A percentile compares a stretch with the other conserved stretches of the same genome.
Conservation (phyloP, 2,888 invertebrate genomes). For the Azorinus chamasolen region DNA sequence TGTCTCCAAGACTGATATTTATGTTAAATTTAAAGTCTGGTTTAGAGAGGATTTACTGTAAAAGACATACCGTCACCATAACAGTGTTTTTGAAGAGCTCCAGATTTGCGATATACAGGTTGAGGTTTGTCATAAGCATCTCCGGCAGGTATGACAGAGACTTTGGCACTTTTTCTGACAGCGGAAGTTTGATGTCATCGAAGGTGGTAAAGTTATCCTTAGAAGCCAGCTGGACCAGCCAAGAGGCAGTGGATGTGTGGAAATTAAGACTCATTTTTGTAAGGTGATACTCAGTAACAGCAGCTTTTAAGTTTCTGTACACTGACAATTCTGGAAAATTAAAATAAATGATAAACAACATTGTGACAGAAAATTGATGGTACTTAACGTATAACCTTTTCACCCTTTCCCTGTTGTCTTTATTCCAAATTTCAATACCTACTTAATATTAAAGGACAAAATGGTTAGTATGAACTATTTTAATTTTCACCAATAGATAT, state of each 20-base stretch:
- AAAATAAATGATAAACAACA: too few species aligned
- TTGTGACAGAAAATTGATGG: too few species aligned
- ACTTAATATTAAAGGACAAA: too few species aligned
- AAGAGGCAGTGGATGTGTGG: constrained; percentile 93
- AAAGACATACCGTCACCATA: constrained; percentile 34
- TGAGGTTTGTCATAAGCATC: constrained; percentile 94
- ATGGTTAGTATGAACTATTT: too few species aligned
- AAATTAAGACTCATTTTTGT: constrained; percentile 91
- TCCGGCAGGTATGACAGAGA: constrained; percentile 92
- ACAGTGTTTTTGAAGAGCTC: constrained; percentile 79
- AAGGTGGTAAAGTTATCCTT: constrained; percentile 70
- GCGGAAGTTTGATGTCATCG: constrained; percentile 81
- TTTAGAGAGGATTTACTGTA: too few species aligned
- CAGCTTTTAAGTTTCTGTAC: constrained; percentile 87
- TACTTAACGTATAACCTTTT: too few species aligned
- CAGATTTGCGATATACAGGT: constrained; percentile 92
- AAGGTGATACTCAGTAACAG: constrained; percentile 92
- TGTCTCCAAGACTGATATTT: too few species aligned
- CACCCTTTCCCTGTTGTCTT: too few species aligned
- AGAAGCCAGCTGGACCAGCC: constrained; percentile 93
- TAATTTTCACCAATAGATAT: too few species aligned
- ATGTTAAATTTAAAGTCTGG: too few species aligned
- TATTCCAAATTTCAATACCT: too few species aligned
- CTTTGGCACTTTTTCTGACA: constrained; percentile 77
- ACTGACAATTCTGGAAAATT: constrained; percentile 80